Conservation (phyloP, 2,888 invertebrate species). For the Catocala nupta region DNA sequence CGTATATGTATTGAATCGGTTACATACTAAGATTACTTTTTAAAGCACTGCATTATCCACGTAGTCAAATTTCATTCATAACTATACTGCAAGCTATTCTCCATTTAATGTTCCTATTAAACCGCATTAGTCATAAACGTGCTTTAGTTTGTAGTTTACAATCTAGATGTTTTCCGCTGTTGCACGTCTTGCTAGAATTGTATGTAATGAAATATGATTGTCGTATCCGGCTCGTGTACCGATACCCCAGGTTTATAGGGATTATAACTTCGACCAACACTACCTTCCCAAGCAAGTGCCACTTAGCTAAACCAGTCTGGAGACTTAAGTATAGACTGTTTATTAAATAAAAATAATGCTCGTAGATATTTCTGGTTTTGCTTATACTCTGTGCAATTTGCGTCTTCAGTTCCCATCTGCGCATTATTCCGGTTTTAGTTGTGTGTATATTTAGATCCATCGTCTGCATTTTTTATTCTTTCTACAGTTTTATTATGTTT, state of each 20-base stretch:
- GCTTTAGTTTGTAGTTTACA: conserved; percentile 13
- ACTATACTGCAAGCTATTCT: not conserved
- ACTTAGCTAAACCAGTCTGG: conserved; percentile 40
- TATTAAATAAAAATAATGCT: not conserved
- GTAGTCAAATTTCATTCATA: too few relatives aligned
- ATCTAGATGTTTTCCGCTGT: conserved; percentile 37
- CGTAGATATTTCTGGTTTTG: not conserved
- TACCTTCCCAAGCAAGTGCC: conserved; percentile 36
- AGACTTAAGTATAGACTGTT: conserved; percentile 19
- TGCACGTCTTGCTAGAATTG: conserved; percentile 43
- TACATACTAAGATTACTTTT: too few relatives aligned
- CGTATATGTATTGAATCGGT: too few relatives aligned
- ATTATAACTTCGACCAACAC: conserved; percentile 39
- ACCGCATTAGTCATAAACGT: conserved; percentile 5
- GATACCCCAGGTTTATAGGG: conserved; percentile 54
- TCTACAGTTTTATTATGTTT: conserved; percentile 20
- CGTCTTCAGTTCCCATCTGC: not conserved
- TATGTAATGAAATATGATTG: conserved; percentile 55
- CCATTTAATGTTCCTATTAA: not conserved
- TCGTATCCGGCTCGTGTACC: conserved; percentile 42
- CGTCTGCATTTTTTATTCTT: conserved; percentile 23
- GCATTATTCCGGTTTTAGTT: not conserved
- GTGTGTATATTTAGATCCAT: conserved; percentile 34
- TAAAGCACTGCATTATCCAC: too few relatives aligned
- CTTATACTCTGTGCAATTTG: not conserved